Conservation (phyloP, 1,140 invertebrate genomes). For the Ladona fulva region DNA sequence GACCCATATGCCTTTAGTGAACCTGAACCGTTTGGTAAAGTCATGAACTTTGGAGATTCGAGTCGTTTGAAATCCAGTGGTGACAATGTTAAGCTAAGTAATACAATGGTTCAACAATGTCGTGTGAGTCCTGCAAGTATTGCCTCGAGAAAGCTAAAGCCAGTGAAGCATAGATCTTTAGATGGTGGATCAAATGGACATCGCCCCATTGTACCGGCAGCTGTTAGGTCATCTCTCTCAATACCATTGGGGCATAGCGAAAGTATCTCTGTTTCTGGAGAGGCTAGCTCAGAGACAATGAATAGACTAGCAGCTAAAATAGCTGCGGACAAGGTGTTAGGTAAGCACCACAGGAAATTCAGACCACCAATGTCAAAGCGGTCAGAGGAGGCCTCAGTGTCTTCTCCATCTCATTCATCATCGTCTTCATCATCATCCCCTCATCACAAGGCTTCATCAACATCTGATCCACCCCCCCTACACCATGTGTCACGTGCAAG, state of each 20-base stretch:
- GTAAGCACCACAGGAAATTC: conserved; percentile 33
- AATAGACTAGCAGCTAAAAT: conserved; percentile 39
- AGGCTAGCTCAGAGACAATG: conserved; percentile 36
- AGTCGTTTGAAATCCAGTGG: conserved; percentile 4
- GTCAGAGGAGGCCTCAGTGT: not conserved
- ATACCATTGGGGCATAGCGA: not conserved
- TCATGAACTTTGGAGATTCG: not conserved
- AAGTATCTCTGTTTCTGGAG: conserved; percentile 16
- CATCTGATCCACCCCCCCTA: not conserved
- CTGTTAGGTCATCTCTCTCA: not conserved
- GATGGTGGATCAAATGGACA: not conserved
- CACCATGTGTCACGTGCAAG: conserved; percentile 21
- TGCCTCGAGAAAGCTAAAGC: not conserved
- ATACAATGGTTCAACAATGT: not conserved
- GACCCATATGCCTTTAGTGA: conserved; percentile 53
- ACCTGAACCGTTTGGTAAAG: conserved; percentile 31
- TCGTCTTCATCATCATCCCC: not conserved
- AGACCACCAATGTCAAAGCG: not conserved
- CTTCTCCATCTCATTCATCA: not conserved
- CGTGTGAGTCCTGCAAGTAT: not conserved
- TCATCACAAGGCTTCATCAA: not conserved
- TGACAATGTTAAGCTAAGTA: not conserved
- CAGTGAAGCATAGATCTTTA: not conserved
- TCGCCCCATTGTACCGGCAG: not conserved
- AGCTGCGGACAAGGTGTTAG: conserved; percentile 39